phyloP scores from a whole-genome alignment of 2,113 vertebrate genomes.

The Clinocottus analis region DNA sequence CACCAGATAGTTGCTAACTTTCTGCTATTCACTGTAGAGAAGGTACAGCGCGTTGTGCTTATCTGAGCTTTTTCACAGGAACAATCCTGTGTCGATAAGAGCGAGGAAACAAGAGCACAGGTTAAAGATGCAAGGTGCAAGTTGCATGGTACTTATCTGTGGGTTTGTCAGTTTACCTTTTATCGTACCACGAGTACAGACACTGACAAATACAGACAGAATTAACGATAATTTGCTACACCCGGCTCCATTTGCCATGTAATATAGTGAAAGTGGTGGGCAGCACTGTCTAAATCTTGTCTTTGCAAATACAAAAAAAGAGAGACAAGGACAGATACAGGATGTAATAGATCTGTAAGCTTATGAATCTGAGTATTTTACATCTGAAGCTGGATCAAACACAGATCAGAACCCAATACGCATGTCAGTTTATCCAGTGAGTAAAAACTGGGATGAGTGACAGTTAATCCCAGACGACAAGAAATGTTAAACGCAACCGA shows the following conservation, averaged over 20 bases:
- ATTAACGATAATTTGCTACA: background rate
- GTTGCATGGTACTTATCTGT: no score
- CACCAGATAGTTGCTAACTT: background rate
- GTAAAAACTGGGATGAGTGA: conserved; percentile 6
- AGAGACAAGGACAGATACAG: background rate
- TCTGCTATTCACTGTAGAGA: background rate
- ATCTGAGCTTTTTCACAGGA: background rate
- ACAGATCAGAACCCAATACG: background rate
- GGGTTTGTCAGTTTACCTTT: no score
- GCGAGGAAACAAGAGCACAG: no score
- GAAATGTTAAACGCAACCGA: conserved; percentile 14
- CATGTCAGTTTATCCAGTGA: background rate
- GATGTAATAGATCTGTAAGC: background rate
- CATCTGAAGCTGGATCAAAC: conserved; percentile 11
- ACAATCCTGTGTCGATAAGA: background rate
- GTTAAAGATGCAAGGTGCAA: no score
- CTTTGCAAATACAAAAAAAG: conserved; percentile 3
- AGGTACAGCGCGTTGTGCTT: background rate
- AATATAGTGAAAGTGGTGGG: background rate
- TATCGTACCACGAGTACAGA: no score
- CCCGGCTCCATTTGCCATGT: background rate
- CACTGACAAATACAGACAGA: background rate
- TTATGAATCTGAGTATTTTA: background rate
- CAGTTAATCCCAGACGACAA: background rate
- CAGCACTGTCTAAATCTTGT: background rate